phyloP scores from a whole-genome alignment of 2,888 invertebrate genomes.

The Cephus sareptanus region DNA sequence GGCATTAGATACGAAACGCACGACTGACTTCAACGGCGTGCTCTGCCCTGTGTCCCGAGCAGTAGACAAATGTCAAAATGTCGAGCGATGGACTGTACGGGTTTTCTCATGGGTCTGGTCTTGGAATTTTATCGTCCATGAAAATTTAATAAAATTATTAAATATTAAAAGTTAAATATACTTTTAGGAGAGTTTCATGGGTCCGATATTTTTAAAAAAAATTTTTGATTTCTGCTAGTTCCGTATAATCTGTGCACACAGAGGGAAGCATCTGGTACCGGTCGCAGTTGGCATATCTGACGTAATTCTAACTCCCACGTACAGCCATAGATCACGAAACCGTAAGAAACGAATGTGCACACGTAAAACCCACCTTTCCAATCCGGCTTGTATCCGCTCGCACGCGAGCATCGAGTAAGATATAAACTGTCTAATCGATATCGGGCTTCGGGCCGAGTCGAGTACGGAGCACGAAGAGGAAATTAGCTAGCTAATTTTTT shows the following conservation, averaged over 20 bases:
- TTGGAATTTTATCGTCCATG: not conserved
- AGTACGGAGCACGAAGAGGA: not conserved
- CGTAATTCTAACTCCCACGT: slow-evolving; percentile 52
- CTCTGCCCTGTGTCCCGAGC: not conserved
- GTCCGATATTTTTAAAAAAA: not conserved
- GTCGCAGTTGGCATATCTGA: slow-evolving; percentile 26
- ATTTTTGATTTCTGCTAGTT: slow-evolving; percentile 35
- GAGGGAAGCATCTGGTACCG: slow-evolving; percentile 29
- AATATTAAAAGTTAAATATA: not conserved
- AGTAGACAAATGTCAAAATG: not conserved
- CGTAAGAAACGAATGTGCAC: slow-evolving; percentile 49
- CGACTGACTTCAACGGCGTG: not conserved
- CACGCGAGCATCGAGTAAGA: slow-evolving; percentile 36
- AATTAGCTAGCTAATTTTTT: not conserved
- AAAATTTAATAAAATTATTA: not conserved
- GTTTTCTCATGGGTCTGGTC: not conserved
- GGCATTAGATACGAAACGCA: not conserved
- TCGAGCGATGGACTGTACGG: not conserved
- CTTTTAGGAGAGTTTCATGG: not conserved
- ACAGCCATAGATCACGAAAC: slow-evolving; percentile 43
- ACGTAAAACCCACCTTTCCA: slow-evolving; percentile 48
- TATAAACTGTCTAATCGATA: slow-evolving; percentile 43
- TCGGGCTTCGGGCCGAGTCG: slow-evolving; percentile 42
- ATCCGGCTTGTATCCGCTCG: slow-evolving; percentile 30
- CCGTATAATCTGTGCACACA: slow-evolving; percentile 26